phyloP scores from a whole-genome alignment of 2,797 vertebrate species.

The Garrulus glandarius region DNA sequence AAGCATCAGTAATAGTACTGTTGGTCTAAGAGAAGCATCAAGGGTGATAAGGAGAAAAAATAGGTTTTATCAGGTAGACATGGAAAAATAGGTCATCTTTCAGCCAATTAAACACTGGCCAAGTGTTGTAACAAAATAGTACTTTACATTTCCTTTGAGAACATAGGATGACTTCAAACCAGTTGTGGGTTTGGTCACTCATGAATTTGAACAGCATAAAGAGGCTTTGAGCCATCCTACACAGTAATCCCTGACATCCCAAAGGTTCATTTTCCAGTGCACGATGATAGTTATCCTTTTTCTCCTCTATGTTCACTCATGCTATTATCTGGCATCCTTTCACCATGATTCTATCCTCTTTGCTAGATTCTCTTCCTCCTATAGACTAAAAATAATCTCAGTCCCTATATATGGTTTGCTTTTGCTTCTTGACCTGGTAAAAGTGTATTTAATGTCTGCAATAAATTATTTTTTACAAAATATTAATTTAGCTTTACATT shows the following conservation, averaged over 20 bases:
- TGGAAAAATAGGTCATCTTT: not conserved
- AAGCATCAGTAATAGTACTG: not conserved
- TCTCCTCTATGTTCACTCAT: not conserved
- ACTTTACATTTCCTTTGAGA: not conserved
- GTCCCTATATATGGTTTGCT: not conserved
- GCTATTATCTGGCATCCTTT: not conserved
- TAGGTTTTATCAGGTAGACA: not conserved
- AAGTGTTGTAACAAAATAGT: not conserved
- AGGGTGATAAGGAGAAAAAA: not conserved
- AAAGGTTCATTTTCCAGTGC: not conserved
- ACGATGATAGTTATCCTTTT: not conserved
- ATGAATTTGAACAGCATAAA: not conserved
- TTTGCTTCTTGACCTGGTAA: not conserved
- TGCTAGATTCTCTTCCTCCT: not conserved
- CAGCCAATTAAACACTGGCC: not conserved
- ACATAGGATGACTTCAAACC: not conserved
- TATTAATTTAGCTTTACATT: not conserved
- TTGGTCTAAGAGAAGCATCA: not conserved
- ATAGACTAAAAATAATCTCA: not conserved
- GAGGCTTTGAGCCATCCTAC: not conserved
- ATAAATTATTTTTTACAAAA: not conserved
- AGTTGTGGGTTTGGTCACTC: not conserved
- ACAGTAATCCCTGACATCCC: not conserved
- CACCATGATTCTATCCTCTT: not conserved
- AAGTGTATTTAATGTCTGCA: not conserved